Conservation (phyloP, 2,888 invertebrate genomes). For the Lingula anatina region DNA sequence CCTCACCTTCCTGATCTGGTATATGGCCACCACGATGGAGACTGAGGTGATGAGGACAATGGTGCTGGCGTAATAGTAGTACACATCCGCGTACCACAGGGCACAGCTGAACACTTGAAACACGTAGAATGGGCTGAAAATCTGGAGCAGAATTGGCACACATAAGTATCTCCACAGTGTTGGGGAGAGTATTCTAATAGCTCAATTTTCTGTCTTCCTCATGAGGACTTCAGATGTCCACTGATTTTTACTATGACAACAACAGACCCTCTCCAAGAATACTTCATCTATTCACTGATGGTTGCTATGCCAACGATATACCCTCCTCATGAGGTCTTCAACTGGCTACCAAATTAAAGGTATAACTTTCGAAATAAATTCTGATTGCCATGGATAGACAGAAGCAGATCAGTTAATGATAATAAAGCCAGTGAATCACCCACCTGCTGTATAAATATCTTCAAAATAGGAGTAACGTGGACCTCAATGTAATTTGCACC, state of each 20-base stretch:
- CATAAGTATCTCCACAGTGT: slow-evolving; percentile 4
- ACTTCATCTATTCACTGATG: background rate
- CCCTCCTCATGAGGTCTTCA: too few species aligned
- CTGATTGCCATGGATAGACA: too few species aligned
- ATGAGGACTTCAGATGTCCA: too few species aligned
- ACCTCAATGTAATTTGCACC: slow-evolving; percentile 55
- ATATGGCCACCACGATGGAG: slow-evolving; percentile 69
- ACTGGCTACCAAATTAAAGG: too few species aligned
- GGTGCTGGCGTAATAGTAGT: slow-evolving; percentile 80
- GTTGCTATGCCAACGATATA: too few species aligned
- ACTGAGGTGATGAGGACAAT: slow-evolving; percentile 78
- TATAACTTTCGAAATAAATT: too few species aligned
- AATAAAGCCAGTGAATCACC: too few species aligned
- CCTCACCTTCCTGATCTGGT: slow-evolving; percentile 35
- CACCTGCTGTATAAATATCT: slow-evolving; percentile 55
- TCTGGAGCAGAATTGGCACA: slow-evolving; percentile 21
- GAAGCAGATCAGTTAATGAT: too few species aligned
- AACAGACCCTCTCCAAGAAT: background rate
- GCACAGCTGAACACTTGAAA: slow-evolving; percentile 80
- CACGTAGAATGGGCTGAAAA: slow-evolving; percentile 88
- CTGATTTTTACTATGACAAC: background rate
- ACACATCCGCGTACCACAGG: slow-evolving; percentile 82
- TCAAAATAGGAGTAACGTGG: slow-evolving; percentile 53
- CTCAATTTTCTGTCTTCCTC: background rate
- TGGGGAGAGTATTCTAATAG: slow-evolving; percentile 9